These are phyloP conservation scores for Struthio camelus DNA, from an alignment of 2,113 vertebrate genomes.

Conservation along the genomic window DNA sequence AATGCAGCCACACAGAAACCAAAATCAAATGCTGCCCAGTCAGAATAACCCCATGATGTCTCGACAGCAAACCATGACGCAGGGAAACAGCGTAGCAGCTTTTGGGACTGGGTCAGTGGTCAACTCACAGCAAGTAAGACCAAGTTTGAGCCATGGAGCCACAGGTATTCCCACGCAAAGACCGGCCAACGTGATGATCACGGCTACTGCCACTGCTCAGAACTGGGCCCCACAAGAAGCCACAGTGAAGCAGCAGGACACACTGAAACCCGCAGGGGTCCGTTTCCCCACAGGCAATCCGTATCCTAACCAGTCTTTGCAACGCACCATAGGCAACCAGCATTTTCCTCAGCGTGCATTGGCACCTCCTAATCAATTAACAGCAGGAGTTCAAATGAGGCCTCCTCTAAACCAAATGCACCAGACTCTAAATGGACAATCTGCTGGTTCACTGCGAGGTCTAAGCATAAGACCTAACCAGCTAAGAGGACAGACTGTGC, in stretches of 20 bases:
- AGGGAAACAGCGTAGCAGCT: constrained; percentile 55
- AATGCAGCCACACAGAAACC: constrained; percentile 82
- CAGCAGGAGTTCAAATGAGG: constrained; percentile 82
- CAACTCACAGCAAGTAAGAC: constrained; percentile 78
- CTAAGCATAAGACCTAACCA: constrained; percentile 80
- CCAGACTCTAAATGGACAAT: constrained; percentile 77
- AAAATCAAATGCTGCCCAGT: constrained; percentile 77
- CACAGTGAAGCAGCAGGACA: constrained; percentile 81
- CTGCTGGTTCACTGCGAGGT: constrained; percentile 75
- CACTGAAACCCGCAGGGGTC: constrained; percentile 73
- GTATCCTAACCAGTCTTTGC: constrained; percentile 76
- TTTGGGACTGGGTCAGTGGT: constrained; percentile 79
- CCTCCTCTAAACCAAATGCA: constrained; percentile 78
- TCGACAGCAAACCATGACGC: constrained; percentile 71
- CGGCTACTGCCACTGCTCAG: constrained; percentile 59
- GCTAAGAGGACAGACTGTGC: constrained; percentile 79
- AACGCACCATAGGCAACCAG: constrained; percentile 75
- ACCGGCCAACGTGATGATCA: constrained; percentile 78
- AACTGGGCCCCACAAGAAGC: constrained; percentile 83
- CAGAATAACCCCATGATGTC: constrained; percentile 82
- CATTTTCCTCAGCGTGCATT: constrained; percentile 83
- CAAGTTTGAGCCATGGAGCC: constrained; percentile 65
- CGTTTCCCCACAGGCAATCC: constrained; percentile 72
- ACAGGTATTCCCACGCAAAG: constrained; percentile 72
- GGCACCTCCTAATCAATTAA: constrained; percentile 83